Conservation (phyloP, 2,888 invertebrate genomes). For the Barypeithes pellucidus region DNA sequence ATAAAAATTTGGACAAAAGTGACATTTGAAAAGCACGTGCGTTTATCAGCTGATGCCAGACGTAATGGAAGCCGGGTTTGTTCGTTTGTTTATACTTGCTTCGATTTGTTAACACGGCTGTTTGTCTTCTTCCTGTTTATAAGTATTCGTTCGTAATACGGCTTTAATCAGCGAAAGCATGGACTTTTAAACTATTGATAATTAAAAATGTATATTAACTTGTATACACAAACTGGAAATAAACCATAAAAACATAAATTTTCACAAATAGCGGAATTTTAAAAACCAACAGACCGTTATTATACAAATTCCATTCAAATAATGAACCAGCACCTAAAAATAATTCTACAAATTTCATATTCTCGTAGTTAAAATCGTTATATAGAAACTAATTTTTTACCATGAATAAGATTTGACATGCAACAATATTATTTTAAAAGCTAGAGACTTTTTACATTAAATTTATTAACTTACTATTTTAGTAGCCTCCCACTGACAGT, state of each 20-base stretch:
- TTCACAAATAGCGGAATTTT: conserved; percentile 30
- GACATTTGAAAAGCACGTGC: no score
- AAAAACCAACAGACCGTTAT: conserved; percentile 42
- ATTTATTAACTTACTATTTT: conserved; percentile 21
- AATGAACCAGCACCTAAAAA: conserved; percentile 40
- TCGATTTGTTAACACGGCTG: no score
- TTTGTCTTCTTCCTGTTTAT: no score
- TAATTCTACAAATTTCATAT: conserved; percentile 38
- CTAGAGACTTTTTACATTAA: not conserved
- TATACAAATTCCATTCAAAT: conserved; percentile 42
- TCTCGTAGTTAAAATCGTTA: conserved; percentile 3
- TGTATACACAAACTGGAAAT: conserved; percentile 28
- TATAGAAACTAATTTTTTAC: conserved; percentile 12
- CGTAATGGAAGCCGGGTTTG: no score
- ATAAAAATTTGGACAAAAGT: no score
- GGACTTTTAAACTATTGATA: no score
- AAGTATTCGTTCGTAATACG: no score
- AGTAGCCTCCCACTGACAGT: not conserved
- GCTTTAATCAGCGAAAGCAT: no score
- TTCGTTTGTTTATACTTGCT: no score
- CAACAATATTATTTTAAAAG: conserved; percentile 9
- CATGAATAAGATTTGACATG: conserved; percentile 14
- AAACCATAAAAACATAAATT: conserved; percentile 38
- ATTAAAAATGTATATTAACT: no score
- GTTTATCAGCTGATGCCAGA: no score